Evolutionary conservation across 2,888 invertebrate genomes (phyloP).

Genomic region (Netelia melanura): DNA sequence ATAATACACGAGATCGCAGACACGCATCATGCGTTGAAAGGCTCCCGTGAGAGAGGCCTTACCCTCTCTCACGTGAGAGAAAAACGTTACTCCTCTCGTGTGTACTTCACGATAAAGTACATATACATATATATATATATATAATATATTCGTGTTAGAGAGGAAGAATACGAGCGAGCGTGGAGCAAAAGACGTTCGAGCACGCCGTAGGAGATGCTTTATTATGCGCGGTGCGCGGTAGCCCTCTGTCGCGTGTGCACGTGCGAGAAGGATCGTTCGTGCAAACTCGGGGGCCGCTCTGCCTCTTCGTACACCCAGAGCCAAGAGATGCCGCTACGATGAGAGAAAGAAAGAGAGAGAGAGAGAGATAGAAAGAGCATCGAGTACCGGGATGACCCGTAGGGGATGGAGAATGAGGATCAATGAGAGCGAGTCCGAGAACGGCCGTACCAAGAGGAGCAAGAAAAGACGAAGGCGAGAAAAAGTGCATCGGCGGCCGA

Average conservation of each 20-base stretch:
- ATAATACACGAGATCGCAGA: constrained; percentile 41
- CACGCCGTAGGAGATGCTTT: constrained; percentile 70
- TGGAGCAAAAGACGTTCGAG: constrained; percentile 45
- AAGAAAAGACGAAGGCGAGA: background rate
- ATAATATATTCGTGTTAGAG: constrained; percentile 13
- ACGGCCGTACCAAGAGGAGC: constrained; percentile 7
- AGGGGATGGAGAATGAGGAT: constrained; percentile 62
- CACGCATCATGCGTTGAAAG: constrained; percentile 49
- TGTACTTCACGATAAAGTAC: constrained; percentile 10
- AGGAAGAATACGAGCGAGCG: constrained; percentile 23
- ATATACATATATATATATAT: background rate
- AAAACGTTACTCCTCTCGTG: constrained; percentile 41
- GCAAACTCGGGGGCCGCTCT: constrained; percentile 29
- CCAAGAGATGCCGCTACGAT: constrained; percentile 6
- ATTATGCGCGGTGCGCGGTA: constrained; percentile 63
- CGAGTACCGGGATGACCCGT: constrained; percentile 36
- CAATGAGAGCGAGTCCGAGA: constrained; percentile 62
- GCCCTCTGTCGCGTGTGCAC: constrained; percentile 61
- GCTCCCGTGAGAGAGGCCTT: constrained; percentile 24
- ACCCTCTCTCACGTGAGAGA: constrained; percentile 21
- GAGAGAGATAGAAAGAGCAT: constrained; percentile 26
- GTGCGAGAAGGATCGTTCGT: constrained; percentile 59
- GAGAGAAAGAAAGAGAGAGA: constrained; percentile 33
- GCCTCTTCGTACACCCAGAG: background rate
- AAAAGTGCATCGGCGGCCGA: background rate